phyloP scores from a whole-genome alignment of 2,888 invertebrate species.

The Trachelus troglodyta region DNA sequence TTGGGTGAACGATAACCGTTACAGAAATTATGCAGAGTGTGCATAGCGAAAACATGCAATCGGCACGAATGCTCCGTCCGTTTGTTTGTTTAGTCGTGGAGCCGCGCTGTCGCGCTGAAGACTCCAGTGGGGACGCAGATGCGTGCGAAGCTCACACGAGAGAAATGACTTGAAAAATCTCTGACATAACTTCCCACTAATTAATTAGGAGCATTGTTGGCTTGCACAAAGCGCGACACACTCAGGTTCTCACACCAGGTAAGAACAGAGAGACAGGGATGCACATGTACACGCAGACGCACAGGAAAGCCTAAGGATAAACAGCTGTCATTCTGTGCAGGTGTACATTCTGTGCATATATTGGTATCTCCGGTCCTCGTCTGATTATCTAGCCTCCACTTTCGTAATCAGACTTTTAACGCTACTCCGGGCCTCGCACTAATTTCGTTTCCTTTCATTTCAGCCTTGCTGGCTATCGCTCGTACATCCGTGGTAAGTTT shows the following conservation, averaged over 20 bases:
- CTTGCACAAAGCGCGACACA: slow-evolving; percentile 37
- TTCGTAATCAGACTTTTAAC: slow-evolving; percentile 28
- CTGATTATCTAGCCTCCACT: slow-evolving; percentile 4
- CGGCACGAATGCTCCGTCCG: background rate
- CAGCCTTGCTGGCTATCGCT: slow-evolving; percentile 58
- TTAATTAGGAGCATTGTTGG: slow-evolving; percentile 62
- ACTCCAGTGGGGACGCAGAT: background rate
- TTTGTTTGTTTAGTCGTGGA: too few relatives aligned
- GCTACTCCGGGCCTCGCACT: slow-evolving; percentile 22
- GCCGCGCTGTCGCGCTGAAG: too few relatives aligned
- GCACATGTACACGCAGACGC: background rate
- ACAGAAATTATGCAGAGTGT: background rate
- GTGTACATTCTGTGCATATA: background rate
- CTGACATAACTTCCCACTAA: slow-evolving; percentile 63
- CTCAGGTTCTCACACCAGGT: slow-evolving; percentile 37
- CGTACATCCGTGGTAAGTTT: slow-evolving; percentile 56
- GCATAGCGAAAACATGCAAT: background rate
- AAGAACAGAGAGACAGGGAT: background rate
- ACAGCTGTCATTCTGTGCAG: background rate
- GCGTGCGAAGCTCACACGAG: slow-evolving; percentile 45
- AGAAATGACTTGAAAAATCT: slow-evolving; percentile 54
- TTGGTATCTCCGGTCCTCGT: background rate
- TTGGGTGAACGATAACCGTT: background rate
- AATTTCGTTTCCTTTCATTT: slow-evolving; percentile 44
- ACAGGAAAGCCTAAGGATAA: background rate